Base-by-base conservation (phyloP, 2,888 invertebrate genomes). In the Epistrophe eligans region DNA sequence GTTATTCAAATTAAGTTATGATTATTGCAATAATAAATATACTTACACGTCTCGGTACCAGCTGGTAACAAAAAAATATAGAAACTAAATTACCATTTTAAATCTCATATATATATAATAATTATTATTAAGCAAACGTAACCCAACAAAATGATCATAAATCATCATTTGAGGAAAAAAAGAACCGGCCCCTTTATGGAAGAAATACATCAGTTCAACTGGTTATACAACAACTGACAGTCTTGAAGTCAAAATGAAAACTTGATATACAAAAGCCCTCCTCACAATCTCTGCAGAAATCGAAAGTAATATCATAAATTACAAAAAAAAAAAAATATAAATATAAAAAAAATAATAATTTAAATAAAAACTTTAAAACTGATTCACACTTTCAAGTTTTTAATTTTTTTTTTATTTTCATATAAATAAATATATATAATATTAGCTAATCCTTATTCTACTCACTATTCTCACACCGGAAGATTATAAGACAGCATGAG, bases 401-500 rank as follows among this genome's bases (percentile, higher is more conserved):
- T 15, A 15, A 28, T 28, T 32, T 19, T 64, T 11, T 64, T 64
- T 66, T 35, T 9, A 32, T 32, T 50, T 48, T 50, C 19, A 38
- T 60, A 40, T 19, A 60, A 40, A 62, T 15, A 35, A 35, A 35
- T 6, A 8, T 35, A 35, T 9, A 35, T 13, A n/a, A 1, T 38
- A 73, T 83, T 76, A 83, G 74, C 76, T 83, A 76, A 87, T 87
- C 74, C 74, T 57, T 74, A 87, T 79, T 79, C 85, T 71, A 77
- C 52, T 67, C 67, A 40, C 43, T 55, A 70, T 76, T 83, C 87
- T 79, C 83, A 87, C 82, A 83, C 87, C 87, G 87, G 87, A 79
- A 83, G 79, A 87, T 83, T 83, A 67, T 60, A 52, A 67, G 43
- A 38, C 72, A 66, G 48, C 76, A 40, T 72, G 48, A 79, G 79